Evolutionary conservation across 2,797 vertebrate genomes (phyloP), one percentile per base, ranked within the genome.

Genomic region (Tenualosa thibaudeaui): DNA sequence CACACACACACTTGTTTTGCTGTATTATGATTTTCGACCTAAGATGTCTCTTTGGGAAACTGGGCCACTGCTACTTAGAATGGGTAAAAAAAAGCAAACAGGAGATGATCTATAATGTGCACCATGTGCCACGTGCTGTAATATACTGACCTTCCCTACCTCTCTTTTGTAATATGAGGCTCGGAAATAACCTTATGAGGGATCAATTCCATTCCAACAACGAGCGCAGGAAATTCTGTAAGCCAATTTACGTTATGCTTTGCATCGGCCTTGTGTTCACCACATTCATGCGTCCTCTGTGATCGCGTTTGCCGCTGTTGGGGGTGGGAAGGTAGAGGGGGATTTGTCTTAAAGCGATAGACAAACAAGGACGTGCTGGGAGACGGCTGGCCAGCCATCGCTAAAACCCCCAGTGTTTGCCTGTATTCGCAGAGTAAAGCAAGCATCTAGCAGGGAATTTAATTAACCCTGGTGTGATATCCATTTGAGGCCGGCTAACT

Each of bases 381-480:
- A 43, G 71, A 43, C 40, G 12, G 71, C 17, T 5, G 15, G 1
- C 71, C 40, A 78, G 71, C 71, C 71, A 46, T 78, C 5, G 7
- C 15, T 46, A 22, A 43, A 78, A 78, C 15, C 71, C 6, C 71
- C 71, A 22, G 71, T 46, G 71, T 78, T 46, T 43, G 40, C 71
- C 71, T 62, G 22, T n/a, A 19, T 78, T 78, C 46, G 46, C 19
- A 19, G 40, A 22, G 6, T 19, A 78, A 78, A 40, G 71, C 71
- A 10, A 22, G 37, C 71, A 62, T 46, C 37, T 19, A 19, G 40
- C 19, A n/a, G 43, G 40, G 71, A 7, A 78, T 78, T 78, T 78
- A 78, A 78, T 78, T 78, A 78, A 46, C 71, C 37, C 37, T 78
- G 71, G 22, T 78, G 71, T 46, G 71, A 78, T 78, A 43, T 78